Base-by-base conservation (phyloP, 2,888 invertebrate genomes). In the Conchocele bisecta region DNA sequence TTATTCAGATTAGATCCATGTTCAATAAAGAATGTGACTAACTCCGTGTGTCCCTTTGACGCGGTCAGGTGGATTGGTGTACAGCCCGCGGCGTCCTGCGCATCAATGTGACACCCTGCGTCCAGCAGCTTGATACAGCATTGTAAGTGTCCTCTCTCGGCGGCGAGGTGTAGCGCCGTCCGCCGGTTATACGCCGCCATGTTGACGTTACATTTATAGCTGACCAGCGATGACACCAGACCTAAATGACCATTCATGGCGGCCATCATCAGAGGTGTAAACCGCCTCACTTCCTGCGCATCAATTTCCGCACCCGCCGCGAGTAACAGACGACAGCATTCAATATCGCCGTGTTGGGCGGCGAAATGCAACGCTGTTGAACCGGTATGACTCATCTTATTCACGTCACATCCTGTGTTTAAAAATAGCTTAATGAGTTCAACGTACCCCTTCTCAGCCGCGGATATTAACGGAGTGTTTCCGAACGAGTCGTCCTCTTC, bases 241-340 rank as follows among this genome's bases (percentile, higher is more conserved):
- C 79, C 77, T 1, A 75, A 69, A 66, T 87, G 87, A 2, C 89
- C 89, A 59, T 88, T 86, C 56, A 86, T 74, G 1, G 88, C 83
- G 4, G 89, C 89, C 86, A 89, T 88, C 86, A 89, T 89, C n/a
- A 90, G 70, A 2, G 91, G 89, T 2, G 89, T 86, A 75, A 89
- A 89, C 22, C 88, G 81, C 6, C 88, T 82, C 29, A 88, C 88
- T 70, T 90, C 89, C 50, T 85, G 85, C 1, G 84, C 85, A 70
- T 89, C 89, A 26, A 88, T 88, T 74, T 89, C 86, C 5, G 89
- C 89, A 3, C 85, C 85, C 20, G 82, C 77, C 26, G 83, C 75
- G 2, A 88, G 74, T 51, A 88, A 75, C 63, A 86, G 75, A 56
- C 79, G 79, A 56, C 86, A 86, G 37, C 86, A 84, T 42, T 84